Evolutionary conservation across 2,113 vertebrate species (phyloP).

Genomic region (Orcinus orca): DNA sequence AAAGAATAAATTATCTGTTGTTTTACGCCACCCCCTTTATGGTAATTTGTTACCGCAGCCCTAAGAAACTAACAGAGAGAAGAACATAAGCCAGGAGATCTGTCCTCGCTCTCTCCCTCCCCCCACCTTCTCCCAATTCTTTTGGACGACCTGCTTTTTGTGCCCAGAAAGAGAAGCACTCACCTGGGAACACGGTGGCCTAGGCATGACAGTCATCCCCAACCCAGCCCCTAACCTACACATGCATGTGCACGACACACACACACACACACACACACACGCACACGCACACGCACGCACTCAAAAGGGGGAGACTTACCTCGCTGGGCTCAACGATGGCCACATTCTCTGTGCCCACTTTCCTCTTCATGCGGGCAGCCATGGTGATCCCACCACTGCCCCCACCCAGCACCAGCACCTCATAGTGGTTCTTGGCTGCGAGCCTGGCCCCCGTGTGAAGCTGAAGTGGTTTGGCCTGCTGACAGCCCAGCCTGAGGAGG

Average conservation of each 20-base stretch:
- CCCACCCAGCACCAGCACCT: constrained; percentile 94
- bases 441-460: constrained; percentile 78
- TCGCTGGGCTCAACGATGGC: constrained; percentile 95
- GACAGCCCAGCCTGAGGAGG: constrained; percentile 69
- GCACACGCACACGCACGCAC: accelerated
- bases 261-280: not conserved
- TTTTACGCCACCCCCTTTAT: not conserved
- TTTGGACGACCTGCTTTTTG: not conserved
- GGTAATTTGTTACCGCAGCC: not conserved
- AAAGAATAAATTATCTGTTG: not conserved
- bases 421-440: constrained; percentile 88
- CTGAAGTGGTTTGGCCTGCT: constrained; percentile 37
- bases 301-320: constrained; percentile 75
- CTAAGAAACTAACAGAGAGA: not conserved
- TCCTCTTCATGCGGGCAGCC: constrained; percentile 94
- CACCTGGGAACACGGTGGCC: not conserved
- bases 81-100: not conserved
- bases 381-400: constrained; percentile 94
- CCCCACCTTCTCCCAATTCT: not conserved
- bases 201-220: not conserved
- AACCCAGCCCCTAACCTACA: not conserved
- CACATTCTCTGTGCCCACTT: constrained; percentile 91
- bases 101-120: not conserved
- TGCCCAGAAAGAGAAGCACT: not conserved
- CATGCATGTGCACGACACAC: not conserved